Conservation (phyloP, 2,797 vertebrate genomes). For the Tokudaia tokunoshimensis region DNA sequence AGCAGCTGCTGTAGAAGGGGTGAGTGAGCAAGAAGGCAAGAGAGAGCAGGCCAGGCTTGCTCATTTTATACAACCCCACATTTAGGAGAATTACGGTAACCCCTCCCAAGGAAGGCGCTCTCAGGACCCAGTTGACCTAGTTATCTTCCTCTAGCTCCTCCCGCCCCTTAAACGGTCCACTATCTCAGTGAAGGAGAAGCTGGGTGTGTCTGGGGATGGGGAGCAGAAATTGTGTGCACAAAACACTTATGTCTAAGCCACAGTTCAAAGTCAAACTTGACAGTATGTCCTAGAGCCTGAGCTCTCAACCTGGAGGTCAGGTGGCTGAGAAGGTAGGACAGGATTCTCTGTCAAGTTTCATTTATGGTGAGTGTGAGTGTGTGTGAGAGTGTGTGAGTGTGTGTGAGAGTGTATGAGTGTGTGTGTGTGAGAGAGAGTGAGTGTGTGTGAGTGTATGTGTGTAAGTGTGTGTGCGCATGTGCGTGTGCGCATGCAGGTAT, state of each 20-base stretch:
- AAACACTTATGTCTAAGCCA: background rate
- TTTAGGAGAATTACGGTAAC: background rate
- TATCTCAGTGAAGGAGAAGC: background rate
- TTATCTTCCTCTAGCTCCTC: background rate
- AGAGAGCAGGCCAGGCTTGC: background rate
- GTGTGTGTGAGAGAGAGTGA: too few relatives aligned
- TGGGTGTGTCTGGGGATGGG: background rate
- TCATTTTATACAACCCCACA: background rate
- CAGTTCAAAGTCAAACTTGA: background rate
- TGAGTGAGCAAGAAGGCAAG: background rate
- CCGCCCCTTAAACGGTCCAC: background rate
- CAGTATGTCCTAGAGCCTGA: fast-evolving
- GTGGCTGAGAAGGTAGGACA: background rate
- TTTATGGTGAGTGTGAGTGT: background rate
- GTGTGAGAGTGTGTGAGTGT: background rate
- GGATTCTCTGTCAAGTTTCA: background rate
- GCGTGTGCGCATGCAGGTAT: background rate
- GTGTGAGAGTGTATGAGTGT: too few relatives aligned
- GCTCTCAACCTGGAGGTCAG: too few relatives aligned
- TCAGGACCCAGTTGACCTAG: too few relatives aligned
- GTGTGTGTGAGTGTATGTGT: too few relatives aligned
- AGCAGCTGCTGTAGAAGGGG: background rate
- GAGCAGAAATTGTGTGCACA: background rate
- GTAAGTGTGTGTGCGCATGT: too few relatives aligned
- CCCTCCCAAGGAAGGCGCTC: background rate